Evolutionary conservation across 1,140 invertebrate species (phyloP).

Genomic region (Hyles vespertilio): DNA sequence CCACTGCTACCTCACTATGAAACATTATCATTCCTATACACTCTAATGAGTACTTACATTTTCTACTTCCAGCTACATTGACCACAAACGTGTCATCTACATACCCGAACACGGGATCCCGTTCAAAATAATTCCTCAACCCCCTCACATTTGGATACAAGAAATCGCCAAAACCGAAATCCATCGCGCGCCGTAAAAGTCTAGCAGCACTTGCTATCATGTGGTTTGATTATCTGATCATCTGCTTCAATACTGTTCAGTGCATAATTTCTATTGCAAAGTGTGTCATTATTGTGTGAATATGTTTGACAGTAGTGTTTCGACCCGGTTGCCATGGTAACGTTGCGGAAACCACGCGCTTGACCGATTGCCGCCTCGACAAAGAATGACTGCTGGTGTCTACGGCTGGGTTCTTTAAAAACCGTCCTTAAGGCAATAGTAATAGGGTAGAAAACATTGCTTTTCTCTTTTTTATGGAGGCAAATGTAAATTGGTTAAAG

Average conservation of each 20-base stretch:
- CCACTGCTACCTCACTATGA: too few species aligned
- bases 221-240: conserved; percentile 17
- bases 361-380: not conserved
- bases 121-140: conserved; percentile 48
- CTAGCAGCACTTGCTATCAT: conserved; percentile 40
- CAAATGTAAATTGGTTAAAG: conserved; percentile 13
- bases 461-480: not conserved
- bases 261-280: conserved; percentile 35
- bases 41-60: too few species aligned
- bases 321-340: conserved; percentile 47
- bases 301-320: conserved; percentile 59
- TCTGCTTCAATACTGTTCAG: conserved; percentile 26
- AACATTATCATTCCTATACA: too few species aligned
- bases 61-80: too few species aligned
- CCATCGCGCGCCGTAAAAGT: conserved; percentile 45
- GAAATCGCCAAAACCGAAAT: conserved; percentile 61
- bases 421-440: not conserved
- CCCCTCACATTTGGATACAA: conserved; percentile 54
- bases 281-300: conserved; percentile 41
- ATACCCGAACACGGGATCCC: conserved; percentile 53
- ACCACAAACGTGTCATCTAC: conserved; percentile 17
- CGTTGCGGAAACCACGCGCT: conserved; percentile 44
- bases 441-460: not conserved
- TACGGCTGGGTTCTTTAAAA: not conserved
- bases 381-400: too few species aligned